These are phyloP conservation scores for Orussus abietinus DNA, from an alignment of 1,140 invertebrate genomes.

Conservation along the genomic window DNA sequence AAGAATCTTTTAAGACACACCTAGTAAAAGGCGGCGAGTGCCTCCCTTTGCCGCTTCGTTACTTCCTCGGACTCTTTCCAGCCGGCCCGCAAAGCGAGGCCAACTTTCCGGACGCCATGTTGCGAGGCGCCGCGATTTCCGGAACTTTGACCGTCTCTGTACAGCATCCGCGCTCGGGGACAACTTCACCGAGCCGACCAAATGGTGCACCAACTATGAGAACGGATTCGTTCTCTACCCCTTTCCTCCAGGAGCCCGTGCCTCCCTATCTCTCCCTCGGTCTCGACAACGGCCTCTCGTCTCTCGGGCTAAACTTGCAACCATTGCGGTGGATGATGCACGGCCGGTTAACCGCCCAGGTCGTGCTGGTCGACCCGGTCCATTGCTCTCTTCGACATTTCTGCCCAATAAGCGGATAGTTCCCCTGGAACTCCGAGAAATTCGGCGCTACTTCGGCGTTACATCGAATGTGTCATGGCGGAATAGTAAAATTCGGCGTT, in stretches of 20 bases:
- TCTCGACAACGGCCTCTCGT: conserved; percentile 11
- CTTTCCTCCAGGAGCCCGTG: not conserved
- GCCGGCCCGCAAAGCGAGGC: too few relatives aligned
- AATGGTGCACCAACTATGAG: conserved; percentile 34
- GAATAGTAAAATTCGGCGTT: too few relatives aligned
- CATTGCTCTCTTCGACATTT: conserved; percentile 24
- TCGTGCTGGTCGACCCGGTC: conserved; percentile 22
- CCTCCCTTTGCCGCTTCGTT: too few relatives aligned
- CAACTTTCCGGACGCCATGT: too few relatives aligned
- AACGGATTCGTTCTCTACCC: conserved; percentile 16
- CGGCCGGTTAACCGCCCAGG: conserved; percentile 37
- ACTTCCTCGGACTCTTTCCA: too few relatives aligned
- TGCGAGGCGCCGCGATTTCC: too few relatives aligned
- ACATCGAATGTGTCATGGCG: too few relatives aligned
- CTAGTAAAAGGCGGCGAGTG: too few relatives aligned
- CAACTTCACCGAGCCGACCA: conserved; percentile 17
- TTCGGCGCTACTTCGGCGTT: too few relatives aligned
- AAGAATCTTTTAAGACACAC: too few relatives aligned
- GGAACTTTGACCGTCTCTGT: too few relatives aligned
- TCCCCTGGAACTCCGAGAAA: too few relatives aligned
- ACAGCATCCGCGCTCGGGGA: not conserved
- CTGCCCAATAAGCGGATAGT: conserved; percentile 27
- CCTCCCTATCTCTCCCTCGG: not conserved
- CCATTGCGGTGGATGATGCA: conserved; percentile 43
- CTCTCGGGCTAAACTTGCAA: conserved; percentile 31